phyloP scores from a whole-genome alignment of 2,888 invertebrate species.

The Julus scandinavius region DNA sequence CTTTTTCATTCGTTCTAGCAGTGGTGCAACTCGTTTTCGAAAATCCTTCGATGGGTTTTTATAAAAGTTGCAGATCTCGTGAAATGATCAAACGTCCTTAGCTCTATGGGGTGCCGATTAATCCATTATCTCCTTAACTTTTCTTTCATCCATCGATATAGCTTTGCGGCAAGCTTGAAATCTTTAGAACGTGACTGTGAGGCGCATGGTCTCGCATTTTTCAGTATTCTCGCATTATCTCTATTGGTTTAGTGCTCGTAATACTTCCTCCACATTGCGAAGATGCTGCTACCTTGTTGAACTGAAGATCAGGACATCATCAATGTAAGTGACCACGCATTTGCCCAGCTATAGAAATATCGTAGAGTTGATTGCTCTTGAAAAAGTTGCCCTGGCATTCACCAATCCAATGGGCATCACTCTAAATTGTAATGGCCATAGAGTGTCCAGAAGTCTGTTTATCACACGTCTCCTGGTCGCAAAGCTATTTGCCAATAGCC shows the following conservation, averaged over 20 bases:
- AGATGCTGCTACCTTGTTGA: too few relatives aligned
- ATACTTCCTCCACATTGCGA: too few relatives aligned
- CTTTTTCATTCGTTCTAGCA: background rate
- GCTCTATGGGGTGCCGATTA: too few relatives aligned
- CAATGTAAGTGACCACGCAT: background rate
- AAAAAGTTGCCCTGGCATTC: background rate
- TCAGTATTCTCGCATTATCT: background rate
- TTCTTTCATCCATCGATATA: too few relatives aligned
- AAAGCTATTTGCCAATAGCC: background rate
- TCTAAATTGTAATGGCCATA: background rate
- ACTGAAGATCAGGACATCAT: background rate
- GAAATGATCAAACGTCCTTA: background rate
- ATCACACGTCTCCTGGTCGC: background rate
- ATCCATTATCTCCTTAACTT: too few relatives aligned
- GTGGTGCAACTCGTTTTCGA: background rate
- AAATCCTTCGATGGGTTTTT: background rate
- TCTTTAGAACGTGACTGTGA: too few relatives aligned
- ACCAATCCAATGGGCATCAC: background rate
- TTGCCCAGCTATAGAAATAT: background rate
- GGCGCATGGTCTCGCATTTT: background rate
- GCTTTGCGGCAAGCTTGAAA: too few relatives aligned
- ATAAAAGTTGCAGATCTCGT: background rate
- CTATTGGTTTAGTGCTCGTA: background rate
- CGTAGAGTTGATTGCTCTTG: too few relatives aligned
- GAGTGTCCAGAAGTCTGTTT: background rate